Evolutionary conservation across 2,888 invertebrate species (phyloP), one percentile per base, ranked within the genome.

Genomic region (Stenoptilia bipunctidactyla): DNA sequence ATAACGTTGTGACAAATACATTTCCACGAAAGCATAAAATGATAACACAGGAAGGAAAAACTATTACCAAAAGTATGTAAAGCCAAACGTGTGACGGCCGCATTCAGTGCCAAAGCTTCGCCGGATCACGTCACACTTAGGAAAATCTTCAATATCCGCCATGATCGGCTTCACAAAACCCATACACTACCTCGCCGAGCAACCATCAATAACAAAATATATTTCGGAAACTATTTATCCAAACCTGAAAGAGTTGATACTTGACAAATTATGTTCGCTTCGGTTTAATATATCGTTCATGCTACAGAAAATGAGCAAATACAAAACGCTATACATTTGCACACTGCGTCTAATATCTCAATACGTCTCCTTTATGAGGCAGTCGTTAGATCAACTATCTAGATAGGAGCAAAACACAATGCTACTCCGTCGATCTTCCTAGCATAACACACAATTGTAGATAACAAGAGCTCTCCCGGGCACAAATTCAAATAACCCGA

Each of bases 141-240:
- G 65, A 71, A 74, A 74, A 79, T 75, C 75, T 71, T 62, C 69
- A 72, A 76, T 74, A 75, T 74, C 75, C 74, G 67, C 55, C 57
- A 57, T 63, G 64, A 68, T 66, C 66, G 61, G 57, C 62, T 66
- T 58, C 58, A 52, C 52, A 61, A 65, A 63, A 62, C 56, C 55
- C 58, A 61, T 55, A 51, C 54, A 51, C 52, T 55, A 58, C 49
- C 55, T 51, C 48, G 55, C 47, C 20, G 20, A 20, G 20, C 20
- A 5, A n/a, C n/a, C n/a, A n/a, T n/a, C n/a, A n/a, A n/a, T 8
- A 20, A 20, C 30, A n/a, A 30, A 12, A 30, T 30, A 30, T 30
- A 30, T 30, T 30, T 30, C 30, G 30, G 30, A 12, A 20, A 8
- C 3, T 20, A 20, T 20, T 20, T 20, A 20, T 20, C 20, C 8